These are phyloP conservation scores for Eupsilia transversa DNA, from an alignment of 2,888 invertebrate genomes.

Conservation along the genomic window DNA sequence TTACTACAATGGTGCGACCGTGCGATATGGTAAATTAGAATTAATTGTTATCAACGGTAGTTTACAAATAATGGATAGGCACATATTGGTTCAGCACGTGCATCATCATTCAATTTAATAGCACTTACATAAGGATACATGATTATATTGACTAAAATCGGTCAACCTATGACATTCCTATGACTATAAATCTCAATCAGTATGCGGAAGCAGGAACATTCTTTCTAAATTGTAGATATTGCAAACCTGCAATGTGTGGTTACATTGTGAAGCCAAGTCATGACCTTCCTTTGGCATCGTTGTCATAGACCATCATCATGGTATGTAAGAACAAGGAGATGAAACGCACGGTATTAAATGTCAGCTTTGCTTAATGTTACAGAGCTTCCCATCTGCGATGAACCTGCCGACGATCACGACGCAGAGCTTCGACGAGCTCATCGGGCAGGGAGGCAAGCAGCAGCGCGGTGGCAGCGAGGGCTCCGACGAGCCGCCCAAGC, in stretches of 20 bases:
- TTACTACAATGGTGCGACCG: constrained; percentile 33
- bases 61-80: constrained; percentile 36
- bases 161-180: constrained; percentile 1
- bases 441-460: constrained; percentile 74
- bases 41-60: constrained; percentile 38
- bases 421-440: constrained; percentile 92
- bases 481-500: constrained; percentile 83
- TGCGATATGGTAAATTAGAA: constrained; percentile 48
- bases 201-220: constrained; percentile 46
- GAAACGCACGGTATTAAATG: not conserved
- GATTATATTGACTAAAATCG: constrained; percentile 11
- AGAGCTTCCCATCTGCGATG: constrained; percentile 92
- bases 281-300: not conserved
- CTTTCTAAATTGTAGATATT: not conserved
- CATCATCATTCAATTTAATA: constrained; percentile 31
- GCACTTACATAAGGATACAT: constrained; percentile 8
- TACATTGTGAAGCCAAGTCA: constrained; percentile 3
- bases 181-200: constrained; percentile 9
- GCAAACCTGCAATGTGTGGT: constrained; percentile 8
- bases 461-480: constrained; percentile 79
- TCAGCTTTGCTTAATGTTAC: constrained; percentile 67
- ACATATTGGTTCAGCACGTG: constrained; percentile 40
- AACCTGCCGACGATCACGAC: constrained; percentile 93
- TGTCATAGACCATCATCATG: not conserved
- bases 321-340: not conserved